These are phyloP conservation scores for Apeira syringaria DNA, from an alignment of 2,888 invertebrate species.

Conservation along the genomic window DNA sequence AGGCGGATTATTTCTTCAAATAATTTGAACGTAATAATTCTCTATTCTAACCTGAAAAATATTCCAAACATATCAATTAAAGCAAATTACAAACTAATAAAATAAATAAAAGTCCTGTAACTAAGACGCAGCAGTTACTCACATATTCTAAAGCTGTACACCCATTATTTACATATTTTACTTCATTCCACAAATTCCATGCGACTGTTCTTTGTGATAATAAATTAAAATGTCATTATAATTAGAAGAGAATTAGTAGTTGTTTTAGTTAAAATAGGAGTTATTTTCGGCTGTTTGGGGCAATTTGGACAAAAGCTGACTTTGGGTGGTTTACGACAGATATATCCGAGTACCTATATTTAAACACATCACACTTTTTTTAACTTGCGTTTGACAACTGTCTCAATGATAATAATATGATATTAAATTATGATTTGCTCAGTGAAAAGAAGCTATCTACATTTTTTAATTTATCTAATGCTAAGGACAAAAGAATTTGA, in stretches of 20 bases:
- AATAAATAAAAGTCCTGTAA: slow-evolving; percentile 18
- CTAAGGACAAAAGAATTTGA: too few species aligned
- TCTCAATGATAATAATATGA: too few species aligned
- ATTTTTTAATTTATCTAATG: too few species aligned
- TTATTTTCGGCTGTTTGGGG: slow-evolving; percentile 19
- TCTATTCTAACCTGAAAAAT: too few species aligned
- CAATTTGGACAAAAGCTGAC: slow-evolving; percentile 3
- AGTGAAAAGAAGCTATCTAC: too few species aligned
- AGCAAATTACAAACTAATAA: slow-evolving; percentile 14
- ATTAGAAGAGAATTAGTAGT: slow-evolving; percentile 25
- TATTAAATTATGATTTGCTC: too few species aligned
- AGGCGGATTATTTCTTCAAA: too few species aligned
- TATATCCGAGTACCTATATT: too few species aligned
- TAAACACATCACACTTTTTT: too few species aligned
- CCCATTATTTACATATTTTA: slow-evolving; percentile 26
- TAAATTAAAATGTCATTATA: slow-evolving; percentile 23
- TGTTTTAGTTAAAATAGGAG: slow-evolving; percentile 12
- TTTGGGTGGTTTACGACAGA: slow-evolving; percentile 16
- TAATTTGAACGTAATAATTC: too few species aligned
- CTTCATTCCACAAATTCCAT: slow-evolving; percentile 22
- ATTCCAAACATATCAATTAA: background rate
- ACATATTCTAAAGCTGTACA: slow-evolving; percentile 11
- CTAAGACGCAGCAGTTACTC: slow-evolving; percentile 19
- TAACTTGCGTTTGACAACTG: too few species aligned
- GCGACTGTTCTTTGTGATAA: slow-evolving; percentile 14